Evolutionary conservation across 2,888 invertebrate genomes (phyloP).

Genomic region (Molorchus minor): DNA sequence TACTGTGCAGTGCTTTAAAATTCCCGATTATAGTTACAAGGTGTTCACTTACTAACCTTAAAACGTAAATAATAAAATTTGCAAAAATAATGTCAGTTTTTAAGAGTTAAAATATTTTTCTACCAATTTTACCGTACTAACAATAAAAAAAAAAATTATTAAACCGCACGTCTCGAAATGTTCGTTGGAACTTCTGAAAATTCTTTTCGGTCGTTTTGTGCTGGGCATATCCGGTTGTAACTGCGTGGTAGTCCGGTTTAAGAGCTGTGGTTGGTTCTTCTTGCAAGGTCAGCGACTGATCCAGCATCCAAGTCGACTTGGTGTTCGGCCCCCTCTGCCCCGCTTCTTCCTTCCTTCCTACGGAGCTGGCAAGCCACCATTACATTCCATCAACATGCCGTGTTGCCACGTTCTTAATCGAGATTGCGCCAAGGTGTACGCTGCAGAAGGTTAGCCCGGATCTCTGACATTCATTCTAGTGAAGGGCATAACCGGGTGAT

Average conservation of each 20-base stretch:
- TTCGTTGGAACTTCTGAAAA: constrained; percentile 27
- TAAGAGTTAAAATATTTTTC: no score
- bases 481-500: no score
- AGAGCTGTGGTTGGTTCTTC: constrained; percentile 47
- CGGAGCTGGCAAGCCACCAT: constrained; percentile 48
- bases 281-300: constrained; percentile 64
- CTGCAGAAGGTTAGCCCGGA: not conserved
- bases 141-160: constrained; percentile 6
- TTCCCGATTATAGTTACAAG: no score
- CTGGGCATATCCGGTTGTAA: constrained; percentile 58
- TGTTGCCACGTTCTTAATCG: constrained; percentile 48
- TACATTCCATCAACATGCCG: constrained; percentile 52
- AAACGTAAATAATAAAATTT: no score
- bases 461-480: no score
- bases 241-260: constrained; percentile 50
- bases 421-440: constrained; percentile 4
- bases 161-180: constrained; percentile 13
- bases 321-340: constrained; percentile 43
- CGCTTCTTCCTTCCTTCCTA: constrained; percentile 61
- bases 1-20: no score
- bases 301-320: constrained; percentile 50
- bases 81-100: no score
- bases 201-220: constrained; percentile 52
- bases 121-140: constrained; percentile 7
- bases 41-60: no score